Percentiles rank a stretch among this genome's conserved stretches.
Conservation (phyloP, 2,888 invertebrate genomes). For the Clostera curtula region DNA sequence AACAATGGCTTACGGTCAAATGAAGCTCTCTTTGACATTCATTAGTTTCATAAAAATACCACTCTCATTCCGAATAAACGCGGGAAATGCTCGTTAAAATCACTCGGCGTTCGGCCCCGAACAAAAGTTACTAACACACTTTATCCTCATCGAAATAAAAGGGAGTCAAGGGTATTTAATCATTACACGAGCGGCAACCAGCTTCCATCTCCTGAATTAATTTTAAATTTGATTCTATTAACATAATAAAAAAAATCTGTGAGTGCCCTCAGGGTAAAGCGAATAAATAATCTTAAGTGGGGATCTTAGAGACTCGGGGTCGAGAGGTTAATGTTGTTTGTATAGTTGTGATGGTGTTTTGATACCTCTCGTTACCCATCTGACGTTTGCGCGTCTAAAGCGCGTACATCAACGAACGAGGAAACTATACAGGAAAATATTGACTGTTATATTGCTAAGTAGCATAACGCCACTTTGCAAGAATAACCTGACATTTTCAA, state of each 20-base stretch:
- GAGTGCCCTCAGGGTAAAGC: conserved; percentile 24
- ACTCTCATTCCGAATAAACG: conserved; percentile 35
- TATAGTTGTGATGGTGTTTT: conserved; percentile 30
- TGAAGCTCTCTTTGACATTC: conserved; percentile 56
- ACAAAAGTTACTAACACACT: conserved; percentile 50
- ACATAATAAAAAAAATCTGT: conserved; percentile 52
- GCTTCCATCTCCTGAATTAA: conserved; percentile 50
- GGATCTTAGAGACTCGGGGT: conserved; percentile 37
- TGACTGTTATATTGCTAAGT: no score
- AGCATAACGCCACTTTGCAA: no score
- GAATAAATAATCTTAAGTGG: conserved; percentile 34
- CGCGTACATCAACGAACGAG: no score
- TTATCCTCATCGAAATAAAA: conserved; percentile 33
- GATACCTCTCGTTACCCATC: conserved; percentile 25
- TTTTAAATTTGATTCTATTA: conserved; percentile 57
- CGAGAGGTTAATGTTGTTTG: conserved; percentile 39
- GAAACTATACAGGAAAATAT: no score
- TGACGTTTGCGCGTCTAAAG: conserved; percentile 21
- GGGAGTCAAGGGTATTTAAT: conserved; percentile 54
- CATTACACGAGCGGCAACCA: conserved; percentile 46
- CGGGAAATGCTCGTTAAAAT: conserved; percentile 64
- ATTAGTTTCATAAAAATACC: conserved; percentile 57
- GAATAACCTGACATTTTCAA: no score
- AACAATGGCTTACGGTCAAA: conserved; percentile 35
- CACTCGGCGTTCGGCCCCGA: conserved; percentile 49